Percentiles rank a stretch among this genome's conserved stretches.
phyloP scores from a whole-genome alignment of 2,797 vertebrate genomes.

The Fundulus diaphanus region DNA sequence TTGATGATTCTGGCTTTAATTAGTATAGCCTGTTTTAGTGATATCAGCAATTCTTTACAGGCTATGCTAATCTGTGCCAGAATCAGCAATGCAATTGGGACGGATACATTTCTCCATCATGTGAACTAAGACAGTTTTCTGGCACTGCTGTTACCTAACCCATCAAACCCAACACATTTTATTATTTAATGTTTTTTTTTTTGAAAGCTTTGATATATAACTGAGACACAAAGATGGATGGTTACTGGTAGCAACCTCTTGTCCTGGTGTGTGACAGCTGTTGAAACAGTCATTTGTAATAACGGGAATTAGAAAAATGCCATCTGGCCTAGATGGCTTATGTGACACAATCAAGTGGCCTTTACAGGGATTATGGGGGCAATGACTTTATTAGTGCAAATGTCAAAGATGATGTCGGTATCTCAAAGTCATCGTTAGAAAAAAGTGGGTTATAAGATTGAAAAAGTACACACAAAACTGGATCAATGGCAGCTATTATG shows the following conservation, averaged over 20 bases:
- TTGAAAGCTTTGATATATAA: constrained; percentile 32
- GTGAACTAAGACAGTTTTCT: constrained; percentile 34
- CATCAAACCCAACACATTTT: constrained; percentile 7
- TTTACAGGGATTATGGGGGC: constrained; percentile 35
- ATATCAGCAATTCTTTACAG: constrained; percentile 88
- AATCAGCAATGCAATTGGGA: constrained; percentile 82
- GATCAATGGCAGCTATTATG: constrained; percentile 8
- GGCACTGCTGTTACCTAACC: constrained; percentile 29
- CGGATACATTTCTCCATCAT: constrained; percentile 64
- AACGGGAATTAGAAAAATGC: constrained; percentile 17
- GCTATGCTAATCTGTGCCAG: constrained; percentile 91
- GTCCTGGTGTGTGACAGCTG: constrained; percentile 17
- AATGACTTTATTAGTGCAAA: constrained; percentile 52
- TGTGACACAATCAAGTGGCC: constrained; percentile 27
- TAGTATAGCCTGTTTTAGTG: constrained; percentile 85
- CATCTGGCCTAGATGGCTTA: constrained; percentile 13
- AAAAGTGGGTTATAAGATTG: constrained; percentile 23
- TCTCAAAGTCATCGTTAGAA: constrained; percentile 24
- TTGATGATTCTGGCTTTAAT: constrained; percentile 85
- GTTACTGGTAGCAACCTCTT: constrained; percentile 15
- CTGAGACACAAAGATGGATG: constrained; percentile 15
- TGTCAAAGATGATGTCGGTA: constrained; percentile 57
- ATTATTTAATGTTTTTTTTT: constrained; percentile 31
- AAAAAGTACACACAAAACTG: constrained; percentile 16
- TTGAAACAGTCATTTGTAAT: constrained; percentile 33